Conservation (phyloP, 2,797 vertebrate species). For the Leptatherina wallacei region DNA sequence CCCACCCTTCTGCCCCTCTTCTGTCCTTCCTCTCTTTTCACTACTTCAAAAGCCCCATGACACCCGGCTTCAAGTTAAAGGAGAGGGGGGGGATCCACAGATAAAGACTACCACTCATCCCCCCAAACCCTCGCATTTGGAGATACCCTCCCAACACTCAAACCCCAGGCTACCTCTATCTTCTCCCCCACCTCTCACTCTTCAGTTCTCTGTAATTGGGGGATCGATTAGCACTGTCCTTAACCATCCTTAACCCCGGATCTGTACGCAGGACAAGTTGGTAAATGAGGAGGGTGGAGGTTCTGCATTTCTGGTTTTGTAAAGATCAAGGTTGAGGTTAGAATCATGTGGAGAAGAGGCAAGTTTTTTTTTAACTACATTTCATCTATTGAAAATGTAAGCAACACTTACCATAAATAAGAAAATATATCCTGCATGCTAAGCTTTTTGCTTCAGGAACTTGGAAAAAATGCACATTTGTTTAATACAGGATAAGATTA, state of each 20-base stretch:
- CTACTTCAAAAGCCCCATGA: slow-evolving; percentile 84
- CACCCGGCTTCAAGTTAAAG: slow-evolving; percentile 81
- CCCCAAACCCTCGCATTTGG: slow-evolving; percentile 57
- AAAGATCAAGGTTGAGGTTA: slow-evolving; percentile 51
- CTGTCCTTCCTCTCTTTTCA: slow-evolving; percentile 76
- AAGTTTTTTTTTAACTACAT: slow-evolving; percentile 2
- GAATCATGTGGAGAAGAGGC: slow-evolving; percentile 11
- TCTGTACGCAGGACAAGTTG: slow-evolving; percentile 48
- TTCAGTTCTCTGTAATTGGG: slow-evolving; percentile 73
- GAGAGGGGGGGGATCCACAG: slow-evolving; percentile 74
- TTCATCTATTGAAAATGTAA: not conserved
- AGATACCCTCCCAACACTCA: slow-evolving; percentile 65
- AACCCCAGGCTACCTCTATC: slow-evolving; percentile 68
- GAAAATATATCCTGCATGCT: not conserved
- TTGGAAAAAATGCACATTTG: not conserved
- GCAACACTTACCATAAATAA: not conserved
- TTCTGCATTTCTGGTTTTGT: slow-evolving; percentile 40
- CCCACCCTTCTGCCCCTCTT: slow-evolving; percentile 20
- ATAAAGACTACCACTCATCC: slow-evolving; percentile 74
- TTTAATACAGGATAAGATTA: not conserved
- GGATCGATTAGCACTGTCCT: slow-evolving; percentile 82
- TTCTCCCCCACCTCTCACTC: slow-evolving; percentile 59
- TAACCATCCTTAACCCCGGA: slow-evolving; percentile 77
- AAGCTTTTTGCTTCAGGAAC: not conserved
- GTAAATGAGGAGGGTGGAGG: slow-evolving; percentile 41